phyloP scores from a whole-genome alignment of 2,888 invertebrate genomes.

The Tinea semifulvella region DNA sequence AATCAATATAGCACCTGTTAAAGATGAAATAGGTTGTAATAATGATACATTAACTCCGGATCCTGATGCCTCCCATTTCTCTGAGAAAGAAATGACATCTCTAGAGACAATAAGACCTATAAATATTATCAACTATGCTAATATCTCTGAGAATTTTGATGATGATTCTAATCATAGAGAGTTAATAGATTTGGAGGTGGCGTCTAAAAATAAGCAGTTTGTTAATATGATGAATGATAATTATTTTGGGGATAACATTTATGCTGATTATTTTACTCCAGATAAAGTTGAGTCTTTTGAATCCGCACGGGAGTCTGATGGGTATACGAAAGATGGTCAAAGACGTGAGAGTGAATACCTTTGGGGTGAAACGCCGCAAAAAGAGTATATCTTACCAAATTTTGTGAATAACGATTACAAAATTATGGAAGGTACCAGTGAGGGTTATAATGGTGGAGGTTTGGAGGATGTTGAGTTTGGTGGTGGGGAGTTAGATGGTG shows the following conservation, averaged over 20 bases:
- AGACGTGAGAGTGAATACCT: conserved; percentile 35
- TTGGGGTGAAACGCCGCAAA: conserved; percentile 53
- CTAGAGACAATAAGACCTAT: conserved; percentile 48
- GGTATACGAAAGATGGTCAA: conserved; percentile 33
- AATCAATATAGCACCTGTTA: conserved; percentile 23
- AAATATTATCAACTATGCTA: conserved; percentile 49
- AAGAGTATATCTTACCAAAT: conserved; percentile 54
- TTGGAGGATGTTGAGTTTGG: conserved; percentile 17
- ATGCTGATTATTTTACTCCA: conserved; percentile 55
- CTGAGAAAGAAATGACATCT: conserved; percentile 30
- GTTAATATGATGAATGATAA: conserved; percentile 59
- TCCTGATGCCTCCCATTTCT: conserved; percentile 24
- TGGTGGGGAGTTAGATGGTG: conserved; percentile 16
- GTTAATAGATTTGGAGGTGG: conserved; percentile 45
- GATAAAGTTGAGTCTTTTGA: conserved; percentile 50
- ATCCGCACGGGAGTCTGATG: conserved; percentile 26
- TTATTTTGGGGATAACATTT: conserved; percentile 58
- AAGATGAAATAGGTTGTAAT: conserved; percentile 50
- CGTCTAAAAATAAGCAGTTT: conserved; percentile 54
- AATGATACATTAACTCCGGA: conserved; percentile 42
- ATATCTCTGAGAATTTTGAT: conserved; percentile 43
- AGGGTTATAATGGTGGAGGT: conserved; percentile 10
- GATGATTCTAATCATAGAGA: conserved; percentile 52
- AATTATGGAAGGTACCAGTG: conserved; percentile 50
- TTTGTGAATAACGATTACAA: conserved; percentile 59